These are phyloP conservation scores for Microctenopoma stevenorrisi DNA, from an alignment of 2,797 vertebrate species.

Conservation along the genomic window DNA sequence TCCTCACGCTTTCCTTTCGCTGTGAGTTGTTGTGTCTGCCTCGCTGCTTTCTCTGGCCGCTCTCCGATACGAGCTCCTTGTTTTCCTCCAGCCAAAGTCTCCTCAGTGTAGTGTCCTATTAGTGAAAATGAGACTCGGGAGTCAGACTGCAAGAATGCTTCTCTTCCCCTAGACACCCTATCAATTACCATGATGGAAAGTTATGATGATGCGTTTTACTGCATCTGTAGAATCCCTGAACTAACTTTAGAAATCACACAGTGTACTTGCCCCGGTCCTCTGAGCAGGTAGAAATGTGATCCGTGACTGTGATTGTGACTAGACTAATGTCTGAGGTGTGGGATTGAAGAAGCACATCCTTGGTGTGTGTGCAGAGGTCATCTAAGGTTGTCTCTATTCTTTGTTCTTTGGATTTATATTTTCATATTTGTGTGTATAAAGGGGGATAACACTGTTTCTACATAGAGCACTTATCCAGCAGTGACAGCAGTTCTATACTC, in stretches of 20 bases:
- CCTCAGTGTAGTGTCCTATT: slow-evolving; percentile 53
- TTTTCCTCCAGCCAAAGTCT: slow-evolving; percentile 38
- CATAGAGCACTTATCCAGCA: no score
- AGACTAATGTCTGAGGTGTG: slow-evolving; percentile 10
- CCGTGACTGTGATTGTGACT: slow-evolving; percentile 19
- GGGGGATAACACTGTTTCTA: background rate
- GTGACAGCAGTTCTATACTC: no score
- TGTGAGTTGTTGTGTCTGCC: slow-evolving; percentile 63
- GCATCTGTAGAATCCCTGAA: slow-evolving; percentile 54
- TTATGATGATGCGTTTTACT: slow-evolving; percentile 65
- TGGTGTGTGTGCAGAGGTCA: background rate
- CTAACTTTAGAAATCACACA: slow-evolving; percentile 57
- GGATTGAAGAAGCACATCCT: background rate
- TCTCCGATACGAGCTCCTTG: slow-evolving; percentile 22
- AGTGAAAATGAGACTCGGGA: slow-evolving; percentile 69
- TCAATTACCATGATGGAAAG: slow-evolving; percentile 71
- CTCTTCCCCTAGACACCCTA: slow-evolving; percentile 66
- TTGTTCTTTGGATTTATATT: background rate
- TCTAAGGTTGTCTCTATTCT: background rate
- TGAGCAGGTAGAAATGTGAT: slow-evolving; percentile 32
- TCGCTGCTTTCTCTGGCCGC: slow-evolving; percentile 27
- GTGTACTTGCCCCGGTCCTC: slow-evolving; percentile 30
- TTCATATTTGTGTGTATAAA: slow-evolving; percentile 4
- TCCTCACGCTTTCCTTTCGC: slow-evolving; percentile 25
- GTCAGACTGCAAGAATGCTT: slow-evolving; percentile 70